These are phyloP conservation scores for Episyrphus balteatus DNA, from an alignment of 1,140 invertebrate species.

Conservation along the genomic window DNA sequence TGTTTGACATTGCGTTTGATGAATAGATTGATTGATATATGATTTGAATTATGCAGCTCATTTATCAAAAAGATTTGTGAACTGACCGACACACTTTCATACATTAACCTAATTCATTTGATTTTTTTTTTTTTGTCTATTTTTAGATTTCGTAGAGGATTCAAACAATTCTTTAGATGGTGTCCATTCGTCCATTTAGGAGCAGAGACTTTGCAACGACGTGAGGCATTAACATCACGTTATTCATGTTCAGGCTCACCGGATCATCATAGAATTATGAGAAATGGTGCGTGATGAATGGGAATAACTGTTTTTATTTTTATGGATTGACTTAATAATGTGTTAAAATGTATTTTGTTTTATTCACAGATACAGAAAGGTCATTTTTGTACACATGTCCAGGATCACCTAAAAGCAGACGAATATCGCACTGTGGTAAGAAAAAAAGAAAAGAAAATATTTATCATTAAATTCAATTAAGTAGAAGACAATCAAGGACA, in stretches of 20 bases:
- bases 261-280: conserved; percentile 54
- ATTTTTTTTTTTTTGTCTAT: not conserved
- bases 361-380: conserved; percentile 30
- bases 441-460: too few species aligned
- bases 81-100: too few species aligned
- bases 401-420: conserved; percentile 30
- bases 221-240: conserved; percentile 55
- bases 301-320: not conserved
- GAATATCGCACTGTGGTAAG: conserved; percentile 33
- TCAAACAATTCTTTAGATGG: conserved; percentile 77
- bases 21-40: too few species aligned
- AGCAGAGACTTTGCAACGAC: conserved; percentile 49
- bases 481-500: too few species aligned
- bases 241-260: conserved; percentile 61
- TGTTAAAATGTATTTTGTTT: not conserved
- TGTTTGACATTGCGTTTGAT: too few species aligned
- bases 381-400: conserved; percentile 35
- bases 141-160: conserved; percentile 72
- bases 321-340: not conserved
- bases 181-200: conserved; percentile 60
- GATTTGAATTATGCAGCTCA: too few species aligned
- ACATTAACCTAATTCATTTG: not conserved
- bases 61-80: too few species aligned
- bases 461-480: too few species aligned
- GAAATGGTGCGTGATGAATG: conserved; percentile 46